These are phyloP conservation scores for Diaprepes abbreviatus DNA, from an alignment of 2,888 invertebrate species.

Conservation along the genomic window DNA sequence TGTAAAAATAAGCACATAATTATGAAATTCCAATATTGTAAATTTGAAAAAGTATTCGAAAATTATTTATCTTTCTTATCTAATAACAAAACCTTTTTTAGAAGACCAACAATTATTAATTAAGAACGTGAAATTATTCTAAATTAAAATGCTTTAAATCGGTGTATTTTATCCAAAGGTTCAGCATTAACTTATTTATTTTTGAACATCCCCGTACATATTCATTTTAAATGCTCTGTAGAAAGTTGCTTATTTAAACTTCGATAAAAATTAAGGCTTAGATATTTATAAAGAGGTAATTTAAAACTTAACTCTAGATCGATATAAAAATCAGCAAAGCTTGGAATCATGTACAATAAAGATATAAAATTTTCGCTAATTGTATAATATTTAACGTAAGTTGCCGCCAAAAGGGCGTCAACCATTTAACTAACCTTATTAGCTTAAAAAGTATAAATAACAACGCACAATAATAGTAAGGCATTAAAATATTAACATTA, in stretches of 20 bases:
- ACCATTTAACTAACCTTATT: slow-evolving; percentile 12
- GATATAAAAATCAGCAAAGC: slow-evolving; percentile 36
- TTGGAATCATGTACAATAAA: slow-evolving; percentile 41
- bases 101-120: too few relatives aligned
- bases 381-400: not conserved
- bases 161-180: too few relatives aligned
- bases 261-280: slow-evolving; percentile 16
- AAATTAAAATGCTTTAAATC: too few relatives aligned
- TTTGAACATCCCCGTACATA: too few relatives aligned
- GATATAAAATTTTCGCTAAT: slow-evolving; percentile 17
- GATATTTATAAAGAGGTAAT: slow-evolving; percentile 35
- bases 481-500: slow-evolving; percentile 42
- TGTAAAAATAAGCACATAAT: too few relatives aligned
- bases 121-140: too few relatives aligned
- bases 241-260: not conserved
- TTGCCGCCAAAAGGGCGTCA: not conserved
- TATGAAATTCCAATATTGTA: too few relatives aligned
- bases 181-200: too few relatives aligned
- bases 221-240: slow-evolving; percentile 30
- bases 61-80: too few relatives aligned
- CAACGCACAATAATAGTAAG: slow-evolving; percentile 45
- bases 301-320: slow-evolving; percentile 36
- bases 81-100: too few relatives aligned
- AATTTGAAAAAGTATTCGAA: too few relatives aligned
- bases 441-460: slow-evolving; percentile 13